Percentiles rank a stretch among this genome's conserved stretches.
These are phyloP conservation scores for Myrmecophaga tridactyla DNA, from an alignment of 2,113 vertebrate genomes.

Conservation along the genomic window DNA sequence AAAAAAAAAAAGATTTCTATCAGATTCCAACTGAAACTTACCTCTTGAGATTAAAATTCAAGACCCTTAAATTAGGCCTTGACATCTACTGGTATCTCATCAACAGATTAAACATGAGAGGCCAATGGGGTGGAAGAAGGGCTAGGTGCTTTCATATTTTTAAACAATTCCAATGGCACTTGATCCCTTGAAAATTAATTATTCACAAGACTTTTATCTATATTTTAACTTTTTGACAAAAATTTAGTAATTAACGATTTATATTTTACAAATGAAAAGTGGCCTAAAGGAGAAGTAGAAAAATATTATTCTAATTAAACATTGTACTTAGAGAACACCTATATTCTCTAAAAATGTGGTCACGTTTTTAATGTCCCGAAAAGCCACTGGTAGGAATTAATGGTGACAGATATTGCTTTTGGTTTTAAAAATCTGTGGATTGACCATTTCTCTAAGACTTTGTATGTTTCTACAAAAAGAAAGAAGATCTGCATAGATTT, in stretches of 20 bases:
- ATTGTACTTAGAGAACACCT: background rate
- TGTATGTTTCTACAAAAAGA: background rate
- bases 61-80: background rate
- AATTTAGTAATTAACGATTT: background rate
- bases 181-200: background rate
- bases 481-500: background rate
- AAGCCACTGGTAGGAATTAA: background rate
- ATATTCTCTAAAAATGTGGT: background rate
- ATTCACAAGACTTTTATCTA: background rate
- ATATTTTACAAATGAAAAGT: constrained; percentile 20
- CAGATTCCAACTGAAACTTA: background rate
- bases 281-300: background rate
- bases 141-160: background rate
- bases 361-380: background rate
- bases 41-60: constrained; percentile 7
- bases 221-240: background rate
- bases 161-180: background rate
- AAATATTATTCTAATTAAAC: constrained; percentile 30
- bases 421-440: background rate
- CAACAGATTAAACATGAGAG: background rate
- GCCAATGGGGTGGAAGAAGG: background rate
- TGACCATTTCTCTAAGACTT: background rate
- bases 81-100: background rate
- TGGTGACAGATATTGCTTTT: background rate
- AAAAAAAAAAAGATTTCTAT: too few species aligned